These are phyloP conservation scores for Percopsis transmontana DNA, from an alignment of 2,113 vertebrate genomes.

Conservation along the genomic window DNA sequence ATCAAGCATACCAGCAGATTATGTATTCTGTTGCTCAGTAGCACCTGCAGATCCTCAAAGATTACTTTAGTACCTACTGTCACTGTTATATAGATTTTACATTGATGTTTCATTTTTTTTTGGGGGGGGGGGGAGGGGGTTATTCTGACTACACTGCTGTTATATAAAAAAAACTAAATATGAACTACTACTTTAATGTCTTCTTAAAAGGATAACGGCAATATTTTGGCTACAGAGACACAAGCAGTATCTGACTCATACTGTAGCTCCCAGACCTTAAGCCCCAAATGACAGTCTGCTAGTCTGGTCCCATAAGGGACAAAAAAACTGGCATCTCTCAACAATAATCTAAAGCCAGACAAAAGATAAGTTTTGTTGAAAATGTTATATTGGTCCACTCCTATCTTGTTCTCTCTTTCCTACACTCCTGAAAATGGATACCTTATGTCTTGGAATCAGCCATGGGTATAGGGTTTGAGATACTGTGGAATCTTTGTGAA, in stretches of 20 bases:
- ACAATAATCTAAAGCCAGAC: slow-evolving; percentile 33
- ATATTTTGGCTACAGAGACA: slow-evolving; percentile 14
- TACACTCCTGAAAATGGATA: slow-evolving; percentile 3
- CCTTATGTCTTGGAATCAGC: slow-evolving; percentile 27
- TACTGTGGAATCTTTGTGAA: slow-evolving; percentile 58
- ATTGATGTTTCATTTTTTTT: too few relatives aligned
- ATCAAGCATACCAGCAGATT: slow-evolving; percentile 39
- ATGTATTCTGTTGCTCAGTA: slow-evolving; percentile 34
- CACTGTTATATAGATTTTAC: not conserved
- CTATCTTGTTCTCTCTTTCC: slow-evolving; percentile 26
- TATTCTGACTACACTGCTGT: not conserved
- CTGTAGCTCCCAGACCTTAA: not conserved
- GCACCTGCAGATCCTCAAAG: slow-evolving; percentile 30
- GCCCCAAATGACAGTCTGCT: not conserved
- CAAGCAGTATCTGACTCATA: not conserved
- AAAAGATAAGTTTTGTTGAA: slow-evolving; percentile 19
- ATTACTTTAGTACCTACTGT: slow-evolving; percentile 7
- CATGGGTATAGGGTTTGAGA: slow-evolving; percentile 14
- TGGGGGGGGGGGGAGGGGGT: too few relatives aligned
- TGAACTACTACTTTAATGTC: not conserved
- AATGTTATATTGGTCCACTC: slow-evolving; percentile 65
- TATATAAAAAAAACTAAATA: too few relatives aligned
- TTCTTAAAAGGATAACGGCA: too few relatives aligned
- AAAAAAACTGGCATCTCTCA: slow-evolving; percentile 13
- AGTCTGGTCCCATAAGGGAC: slow-evolving; percentile 15